Base-by-base conservation (phyloP, 2,888 invertebrate genomes). In the Dexiosoma caninum region DNA sequence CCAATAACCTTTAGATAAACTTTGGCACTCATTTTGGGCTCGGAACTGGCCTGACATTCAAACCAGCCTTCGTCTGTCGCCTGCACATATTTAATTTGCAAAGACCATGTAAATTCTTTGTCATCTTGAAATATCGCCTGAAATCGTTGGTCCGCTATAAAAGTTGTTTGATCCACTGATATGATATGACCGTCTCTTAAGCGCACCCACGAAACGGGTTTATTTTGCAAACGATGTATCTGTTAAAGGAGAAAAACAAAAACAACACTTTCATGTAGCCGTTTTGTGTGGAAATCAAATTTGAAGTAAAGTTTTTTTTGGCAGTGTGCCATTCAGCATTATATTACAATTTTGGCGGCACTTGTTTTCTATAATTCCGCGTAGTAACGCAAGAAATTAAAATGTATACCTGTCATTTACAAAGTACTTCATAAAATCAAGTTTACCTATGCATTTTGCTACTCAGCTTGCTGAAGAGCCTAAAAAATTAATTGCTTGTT, bases 31-130 rank as follows among this genome's bases (percentile, higher is more conserved):
- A 96, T 95, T 92, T 97, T 97, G 85, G 97, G 97, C 90, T 96
- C 97, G 81, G 96, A 96, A 91, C 96, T 96, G 87, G 97, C 95
- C 93, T 97, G 97, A 90, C 97, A 97, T 92, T 97, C 97, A 91
- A 97, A 97, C 89, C 95, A 93, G 83, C 97, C 97, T 83, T 95
- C 95, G 91, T 97, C 97, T 82, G 94, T 92, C 79, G 94, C 93
- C 89, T 95, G 95, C 84, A 96, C 96, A 91, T 96, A 97, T 91
- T 96, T 96, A 86, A 95, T 94, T 92, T 96, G 96, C 83, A 97
- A 91, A 12, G 96, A 96, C 97, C 97, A 97, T 19, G 86, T 87
- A 84, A 95, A 96, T 90, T 96, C 96, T 62, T 94, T 93, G 83
- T 94, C 93, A 46, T 86, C 88, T 78, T 95, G 94, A 85, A 95